These are phyloP conservation scores for Platerodrilus igneus DNA, from an alignment of 2,888 invertebrate genomes.

Conservation along the genomic window DNA sequence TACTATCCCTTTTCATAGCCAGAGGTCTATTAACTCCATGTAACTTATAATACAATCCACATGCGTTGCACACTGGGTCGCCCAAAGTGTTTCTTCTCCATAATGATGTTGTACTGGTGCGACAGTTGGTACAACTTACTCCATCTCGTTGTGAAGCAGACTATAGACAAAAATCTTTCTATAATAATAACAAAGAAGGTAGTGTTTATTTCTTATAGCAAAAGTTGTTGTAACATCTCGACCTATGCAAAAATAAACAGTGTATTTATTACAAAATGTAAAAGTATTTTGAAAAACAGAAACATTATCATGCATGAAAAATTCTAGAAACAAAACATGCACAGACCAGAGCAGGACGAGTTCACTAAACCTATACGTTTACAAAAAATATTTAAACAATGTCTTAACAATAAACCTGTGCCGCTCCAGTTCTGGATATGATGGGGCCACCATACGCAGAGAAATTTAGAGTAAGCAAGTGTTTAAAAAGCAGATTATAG, in stretches of 20 bases:
- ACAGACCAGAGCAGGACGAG: constrained; percentile 25
- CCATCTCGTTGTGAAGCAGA: constrained; percentile 72
- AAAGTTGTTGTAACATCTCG: too few relatives aligned
- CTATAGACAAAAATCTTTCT: constrained; percentile 34
- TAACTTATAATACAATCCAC: constrained; percentile 94
- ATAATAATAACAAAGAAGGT: too few relatives aligned
- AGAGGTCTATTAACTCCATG: constrained; percentile 85
- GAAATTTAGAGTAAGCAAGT: constrained; percentile 10
- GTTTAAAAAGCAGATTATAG: constrained; percentile 5
- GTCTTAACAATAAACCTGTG: constrained; percentile 29
- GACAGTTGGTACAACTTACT: constrained; percentile 88
- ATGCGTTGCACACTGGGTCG: constrained; percentile 98
- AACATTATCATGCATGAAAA: neutral
- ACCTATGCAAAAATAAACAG: neutral
- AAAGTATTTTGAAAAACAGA: too few relatives aligned
- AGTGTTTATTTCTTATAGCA: too few relatives aligned
- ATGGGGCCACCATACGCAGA: constrained; percentile 37
- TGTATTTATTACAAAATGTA: too few relatives aligned
- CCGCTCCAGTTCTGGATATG: constrained; percentile 36
- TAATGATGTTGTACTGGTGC: constrained; percentile 84
- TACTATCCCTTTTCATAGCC: constrained; percentile 88
- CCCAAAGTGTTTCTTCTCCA: constrained; percentile 94
- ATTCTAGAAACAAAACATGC: constrained; percentile 13
- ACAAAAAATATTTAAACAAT: neutral
- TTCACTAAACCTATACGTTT: constrained; percentile 2